Base-by-base conservation (phyloP, 2,888 invertebrate species). In the Notodromas monacha region DNA sequence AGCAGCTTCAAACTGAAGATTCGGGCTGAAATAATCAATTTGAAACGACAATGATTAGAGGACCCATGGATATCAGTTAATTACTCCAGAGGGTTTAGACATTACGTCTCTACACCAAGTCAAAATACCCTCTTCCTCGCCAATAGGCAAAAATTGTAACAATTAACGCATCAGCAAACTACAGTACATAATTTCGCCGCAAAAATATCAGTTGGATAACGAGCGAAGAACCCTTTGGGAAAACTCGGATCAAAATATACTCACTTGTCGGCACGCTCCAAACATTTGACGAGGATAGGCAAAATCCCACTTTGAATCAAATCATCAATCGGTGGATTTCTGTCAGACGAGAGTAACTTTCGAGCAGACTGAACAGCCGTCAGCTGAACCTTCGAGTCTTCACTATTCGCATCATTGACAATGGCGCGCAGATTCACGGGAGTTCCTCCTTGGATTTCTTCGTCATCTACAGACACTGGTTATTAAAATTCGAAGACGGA, bases 281-380 rank as follows among this genome's bases (percentile, higher is more conserved):
- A 60, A 54, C 89, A 92, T 39, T 63, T 57, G 32, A 86, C 79
- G 42, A 96, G 61, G 42, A 86, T 72, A 30, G 92, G 89, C 40
- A 96, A 60, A 45, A 96, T 86, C 39, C 84, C 84, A 47, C 76
- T 74, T 28, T 65, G 58, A 42, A 96, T 92, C 38, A 96, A 58
- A 37, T 74, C 73, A 55, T 96, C 84, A 43, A 96, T 92, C 13
- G 96, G 92, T 39, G 96, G 96, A 58, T 92, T 92, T 43, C 79
- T 67, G 51, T 96, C 92, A 38, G 84, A 84, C 5, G 89, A 92
- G 16, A 96, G 58, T 41, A 96, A 57, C 52, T 89, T 92, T 40
- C 92, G 63, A 35, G 84, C 84, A 32, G 77, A 68, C 51, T 89
- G 86, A 14, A 96, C 84, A 31, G 89, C 86, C 39, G 61, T 59